Conservation (phyloP, 2,888 invertebrate genomes). For the Phaonia tiefii region DNA sequence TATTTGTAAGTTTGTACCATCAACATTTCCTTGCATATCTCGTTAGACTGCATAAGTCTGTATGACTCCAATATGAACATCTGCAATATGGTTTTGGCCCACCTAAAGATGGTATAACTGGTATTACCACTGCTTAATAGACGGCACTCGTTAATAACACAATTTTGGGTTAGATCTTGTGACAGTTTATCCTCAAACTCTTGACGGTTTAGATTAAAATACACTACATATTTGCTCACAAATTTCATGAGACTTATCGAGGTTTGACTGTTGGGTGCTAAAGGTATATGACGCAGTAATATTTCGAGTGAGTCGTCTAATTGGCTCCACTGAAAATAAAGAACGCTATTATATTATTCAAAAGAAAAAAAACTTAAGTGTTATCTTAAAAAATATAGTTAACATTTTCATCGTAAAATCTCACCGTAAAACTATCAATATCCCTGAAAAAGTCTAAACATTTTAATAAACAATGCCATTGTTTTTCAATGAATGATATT, state of each 20-base stretch:
- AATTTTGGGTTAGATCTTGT: slow-evolving; percentile 58
- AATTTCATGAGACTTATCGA: slow-evolving; percentile 72
- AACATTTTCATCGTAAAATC: neutral
- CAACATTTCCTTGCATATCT: slow-evolving; percentile 70
- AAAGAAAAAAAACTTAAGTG: neutral
- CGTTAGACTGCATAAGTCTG: slow-evolving; percentile 71
- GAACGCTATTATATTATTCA: too few species aligned
- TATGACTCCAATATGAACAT: slow-evolving; percentile 76
- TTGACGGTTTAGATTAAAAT: slow-evolving; percentile 73
- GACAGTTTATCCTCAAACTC: slow-evolving; percentile 69
- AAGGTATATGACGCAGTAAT: slow-evolving; percentile 73
- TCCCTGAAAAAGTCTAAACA: slow-evolving; percentile 75
- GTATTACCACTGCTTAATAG: slow-evolving; percentile 70
- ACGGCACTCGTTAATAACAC: slow-evolving; percentile 66
- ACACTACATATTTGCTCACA: slow-evolving; percentile 72
- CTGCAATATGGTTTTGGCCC: slow-evolving; percentile 76
- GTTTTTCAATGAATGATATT: slow-evolving; percentile 67
- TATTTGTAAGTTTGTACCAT: too few species aligned
- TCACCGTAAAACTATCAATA: slow-evolving; percentile 72
- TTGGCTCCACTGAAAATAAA: slow-evolving; percentile 75
- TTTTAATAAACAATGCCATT: slow-evolving; percentile 76
- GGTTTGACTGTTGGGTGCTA: slow-evolving; percentile 71
- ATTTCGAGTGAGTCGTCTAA: slow-evolving; percentile 78
- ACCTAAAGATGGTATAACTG: slow-evolving; percentile 74
- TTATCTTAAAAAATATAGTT: neutral